Percentiles rank a stretch among this genome's conserved stretches.
Evolutionary conservation across 2,888 invertebrate genomes (phyloP).

Genomic region (Caenorhabditis imperialis): DNA sequence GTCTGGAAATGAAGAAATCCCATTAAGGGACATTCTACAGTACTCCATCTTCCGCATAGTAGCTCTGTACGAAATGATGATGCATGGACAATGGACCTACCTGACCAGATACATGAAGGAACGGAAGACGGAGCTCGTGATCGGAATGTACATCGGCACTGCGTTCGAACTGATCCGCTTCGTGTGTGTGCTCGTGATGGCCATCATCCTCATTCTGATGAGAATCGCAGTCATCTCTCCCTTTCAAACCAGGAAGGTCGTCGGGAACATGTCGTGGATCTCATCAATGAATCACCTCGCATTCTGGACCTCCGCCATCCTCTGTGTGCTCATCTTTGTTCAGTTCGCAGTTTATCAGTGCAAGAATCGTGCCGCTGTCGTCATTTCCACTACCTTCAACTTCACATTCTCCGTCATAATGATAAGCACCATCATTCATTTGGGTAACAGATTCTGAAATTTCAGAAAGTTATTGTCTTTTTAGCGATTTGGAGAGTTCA

Average conservation of each 20-base stretch:
- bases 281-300: conserved; percentile 16
- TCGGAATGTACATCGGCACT: conserved; percentile 32
- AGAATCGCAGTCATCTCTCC: conserved; percentile 13
- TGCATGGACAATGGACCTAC: conserved; percentile 37
- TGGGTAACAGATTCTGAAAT: neutral
- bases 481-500: conserved; percentile 13
- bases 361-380: conserved; percentile 4
- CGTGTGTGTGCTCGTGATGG: conserved; percentile 19
- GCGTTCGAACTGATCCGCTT: conserved; percentile 27
- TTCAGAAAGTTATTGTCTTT: neutral
- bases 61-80: conserved; percentile 32
- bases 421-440: conserved; percentile 10
- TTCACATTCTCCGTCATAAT: conserved; percentile 25
- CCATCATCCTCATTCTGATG: conserved; percentile 22
- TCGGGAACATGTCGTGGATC: conserved; percentile 28
- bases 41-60: conserved; percentile 45
- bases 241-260: neutral
- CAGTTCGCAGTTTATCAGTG: conserved; percentile 41
- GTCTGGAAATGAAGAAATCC: neutral
- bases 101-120: conserved; percentile 5
- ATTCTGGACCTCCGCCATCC: conserved; percentile 17
- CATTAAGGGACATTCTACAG: conserved; percentile 8
- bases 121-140: conserved; percentile 10
- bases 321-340: conserved; percentile 7
- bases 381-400: conserved; percentile 25